A percentile compares a stretch with the other conserved stretches of the same genome.
phyloP scores from a whole-genome alignment of 2,888 invertebrate genomes.

The Erebia epiphron region DNA sequence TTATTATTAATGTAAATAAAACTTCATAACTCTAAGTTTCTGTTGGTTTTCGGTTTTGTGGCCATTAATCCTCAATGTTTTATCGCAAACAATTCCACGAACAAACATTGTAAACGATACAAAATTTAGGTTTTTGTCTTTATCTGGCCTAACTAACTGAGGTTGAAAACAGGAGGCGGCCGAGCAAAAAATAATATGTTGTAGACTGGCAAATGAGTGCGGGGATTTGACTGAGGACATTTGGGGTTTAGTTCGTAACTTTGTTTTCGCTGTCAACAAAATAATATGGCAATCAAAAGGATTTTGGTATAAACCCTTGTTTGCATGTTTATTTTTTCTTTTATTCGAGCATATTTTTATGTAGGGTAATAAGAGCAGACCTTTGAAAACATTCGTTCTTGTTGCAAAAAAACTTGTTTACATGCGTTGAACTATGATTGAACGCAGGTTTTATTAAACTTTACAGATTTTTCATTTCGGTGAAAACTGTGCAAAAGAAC shows the following conservation, averaged over 20 bases:
- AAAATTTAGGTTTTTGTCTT: background rate
- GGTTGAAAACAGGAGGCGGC: background rate
- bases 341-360: too few relatives aligned
- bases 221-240: background rate
- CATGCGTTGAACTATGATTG: too few relatives aligned
- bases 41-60: background rate
- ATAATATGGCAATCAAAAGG: background rate
- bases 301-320: background rate
- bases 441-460: too few relatives aligned
- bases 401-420: too few relatives aligned
- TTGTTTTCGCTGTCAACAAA: conserved; percentile 5
- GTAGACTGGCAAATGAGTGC: conserved; percentile 8
- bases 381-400: too few relatives aligned
- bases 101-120: conserved; percentile 3
- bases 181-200: conserved; percentile 18
- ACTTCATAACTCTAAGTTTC: background rate
- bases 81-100: background rate
- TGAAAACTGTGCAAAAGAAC: too few relatives aligned
- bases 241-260: background rate
- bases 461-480: too few relatives aligned
- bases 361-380: too few relatives aligned
- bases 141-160: background rate
- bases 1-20: background rate
- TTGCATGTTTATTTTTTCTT: too few relatives aligned
- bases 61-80: background rate